Percentiles rank a stretch among this genome's conserved stretches.
phyloP scores from a whole-genome alignment of 2,113 vertebrate genomes.

The Paraplagusia blochii region DNA sequence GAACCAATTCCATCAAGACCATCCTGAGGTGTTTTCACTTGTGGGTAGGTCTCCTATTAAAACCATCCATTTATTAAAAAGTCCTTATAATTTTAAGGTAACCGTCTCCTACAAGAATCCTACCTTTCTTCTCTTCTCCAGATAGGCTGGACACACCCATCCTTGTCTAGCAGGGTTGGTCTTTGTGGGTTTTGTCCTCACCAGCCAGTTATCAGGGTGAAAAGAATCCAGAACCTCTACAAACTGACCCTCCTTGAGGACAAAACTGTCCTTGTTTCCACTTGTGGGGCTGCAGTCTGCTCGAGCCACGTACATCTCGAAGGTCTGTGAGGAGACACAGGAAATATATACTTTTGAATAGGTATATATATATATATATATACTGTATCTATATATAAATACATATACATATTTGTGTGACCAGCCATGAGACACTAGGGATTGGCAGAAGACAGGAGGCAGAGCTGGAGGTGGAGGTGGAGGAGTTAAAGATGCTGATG shows the following conservation, averaged over 20 bases:
- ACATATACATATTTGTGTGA: no score
- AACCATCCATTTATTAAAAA: neutral
- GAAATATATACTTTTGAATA: neutral
- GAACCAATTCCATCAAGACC: conserved; percentile 66
- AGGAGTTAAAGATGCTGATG: no score
- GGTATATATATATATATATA: neutral
- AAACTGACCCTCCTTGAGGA: conserved; percentile 91
- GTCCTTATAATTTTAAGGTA: no score
- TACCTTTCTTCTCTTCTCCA: conserved; percentile 94
- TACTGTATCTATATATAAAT: no score
- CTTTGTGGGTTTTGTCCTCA: conserved; percentile 95
- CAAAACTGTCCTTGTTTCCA: conserved; percentile 82
- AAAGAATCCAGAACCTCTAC: conserved; percentile 93
- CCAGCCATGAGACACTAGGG: no score
- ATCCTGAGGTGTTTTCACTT: conserved; percentile 50
- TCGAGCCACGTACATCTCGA: conserved; percentile 91
- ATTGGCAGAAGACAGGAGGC: no score
- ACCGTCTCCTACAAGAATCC: no score
- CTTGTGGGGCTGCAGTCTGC: conserved; percentile 84
- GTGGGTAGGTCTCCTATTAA: conserved; percentile 59
- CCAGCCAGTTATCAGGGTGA: conserved; percentile 91
- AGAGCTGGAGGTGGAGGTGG: no score
- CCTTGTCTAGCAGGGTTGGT: conserved; percentile 88
- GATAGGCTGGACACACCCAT: conserved; percentile 94
- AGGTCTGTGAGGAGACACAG: conserved; percentile 76